Conservation (phyloP, 2,797 vertebrate genomes). For the Clamator glandarius region DNA sequence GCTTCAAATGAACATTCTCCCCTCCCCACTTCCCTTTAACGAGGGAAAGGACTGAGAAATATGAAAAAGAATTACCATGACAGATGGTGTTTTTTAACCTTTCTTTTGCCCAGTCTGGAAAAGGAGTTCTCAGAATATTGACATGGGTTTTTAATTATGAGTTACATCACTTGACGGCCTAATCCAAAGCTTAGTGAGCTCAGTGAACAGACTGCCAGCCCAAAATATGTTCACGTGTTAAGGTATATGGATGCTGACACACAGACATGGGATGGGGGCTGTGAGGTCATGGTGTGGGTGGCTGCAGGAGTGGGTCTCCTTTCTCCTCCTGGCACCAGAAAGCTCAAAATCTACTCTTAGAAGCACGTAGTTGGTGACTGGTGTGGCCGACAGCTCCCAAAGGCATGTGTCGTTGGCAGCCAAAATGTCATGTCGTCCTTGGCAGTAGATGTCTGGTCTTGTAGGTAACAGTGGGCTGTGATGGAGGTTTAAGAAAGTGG, state of each 20-base stretch:
- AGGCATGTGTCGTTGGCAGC: background rate
- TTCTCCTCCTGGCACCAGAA: background rate
- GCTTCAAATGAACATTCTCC: slow-evolving; percentile 22
- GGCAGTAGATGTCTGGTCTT: background rate
- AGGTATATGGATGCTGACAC: background rate
- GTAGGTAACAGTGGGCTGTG: background rate
- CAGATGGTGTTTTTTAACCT: slow-evolving; percentile 55
- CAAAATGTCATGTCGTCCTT: fast-evolving
- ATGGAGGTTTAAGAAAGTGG: background rate
- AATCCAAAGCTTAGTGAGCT: background rate
- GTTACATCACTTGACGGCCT: background rate
- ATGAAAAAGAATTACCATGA: background rate
- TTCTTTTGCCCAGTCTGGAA: slow-evolving; percentile 1
- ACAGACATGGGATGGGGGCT: fast-evolving
- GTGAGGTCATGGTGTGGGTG: background rate
- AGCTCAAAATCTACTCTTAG: background rate
- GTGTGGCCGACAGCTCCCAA: background rate
- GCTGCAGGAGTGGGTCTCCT: fast-evolving
- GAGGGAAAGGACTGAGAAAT: background rate
- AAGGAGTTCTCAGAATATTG: background rate
- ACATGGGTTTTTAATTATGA: background rate
- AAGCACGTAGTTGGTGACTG: fast-evolving
- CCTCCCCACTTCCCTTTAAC: background rate
- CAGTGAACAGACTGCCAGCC: background rate
- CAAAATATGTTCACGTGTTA: fast-evolving